Base-by-base conservation (phyloP, 1,140 invertebrate genomes). In the Drosophila neocordata region DNA sequence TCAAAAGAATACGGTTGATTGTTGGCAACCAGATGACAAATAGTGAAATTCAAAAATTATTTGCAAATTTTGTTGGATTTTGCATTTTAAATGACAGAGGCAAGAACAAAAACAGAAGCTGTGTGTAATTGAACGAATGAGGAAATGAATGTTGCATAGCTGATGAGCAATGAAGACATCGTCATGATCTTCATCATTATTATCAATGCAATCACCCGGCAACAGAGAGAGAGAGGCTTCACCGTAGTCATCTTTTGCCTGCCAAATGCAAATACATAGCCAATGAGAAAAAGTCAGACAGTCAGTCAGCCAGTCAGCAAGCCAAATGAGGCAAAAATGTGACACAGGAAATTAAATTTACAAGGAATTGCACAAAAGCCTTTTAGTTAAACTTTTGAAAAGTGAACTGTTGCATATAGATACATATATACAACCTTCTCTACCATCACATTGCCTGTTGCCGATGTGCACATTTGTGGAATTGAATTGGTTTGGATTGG, bases 271-370 rank as follows among this genome's bases (percentile, higher is more conserved):
- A 15, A 55, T 52, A 35, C 4, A n/a, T 9, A 44, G 44, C 48
- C n/a, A 52, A 18, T 34, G 37, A 52, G 51, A 62, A 15, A 34
- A 24, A 53, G 13, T 20, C 55, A 56, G 1, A 6, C 53, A 56
- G 13, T 15, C 38, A 44, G 13, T 44, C 38, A 44, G 34, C 9
- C 37, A 67, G n/a, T 9, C 55, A 20, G 5, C 22, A 27, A 64
- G 22, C 20, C 55, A 56, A 61, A 59, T 57, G 73, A 73, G 74
- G 62, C 58, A 75, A 73, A 79, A 79, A 66, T 71, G 69, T 53
- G 65, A 72, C 73, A 68, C 80, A 85, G 82, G 82, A 85, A 85
- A 87, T 85, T 85, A 82, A 85, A 85, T 85, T 85, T 82, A 88
- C 65, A 69, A 75, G 77, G 81, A 87, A 77, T 82, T 69, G 69